Evolutionary conservation across 2,797 vertebrate species (phyloP).

Genomic region (Falco cherrug): DNA sequence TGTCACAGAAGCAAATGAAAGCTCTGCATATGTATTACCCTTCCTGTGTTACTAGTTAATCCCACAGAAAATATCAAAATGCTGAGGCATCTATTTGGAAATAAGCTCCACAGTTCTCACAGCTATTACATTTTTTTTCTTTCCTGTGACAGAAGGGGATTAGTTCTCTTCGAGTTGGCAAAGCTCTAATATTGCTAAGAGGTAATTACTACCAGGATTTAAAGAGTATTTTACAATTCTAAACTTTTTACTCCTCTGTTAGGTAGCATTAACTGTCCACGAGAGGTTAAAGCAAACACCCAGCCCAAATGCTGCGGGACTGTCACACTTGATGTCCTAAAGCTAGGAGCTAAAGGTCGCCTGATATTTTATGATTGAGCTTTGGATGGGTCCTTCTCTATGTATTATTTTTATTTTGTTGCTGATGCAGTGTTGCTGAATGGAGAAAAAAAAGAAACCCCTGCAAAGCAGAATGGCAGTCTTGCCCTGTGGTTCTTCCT

Average conservation of each 20-base stretch:
- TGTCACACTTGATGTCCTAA: not conserved
- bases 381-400: not conserved
- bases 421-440: not conserved
- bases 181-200: not conserved
- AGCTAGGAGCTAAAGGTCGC: not conserved
- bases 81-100: constrained; percentile 60
- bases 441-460: not conserved
- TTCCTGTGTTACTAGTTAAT: constrained; percentile 52
- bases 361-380: not conserved
- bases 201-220: not conserved
- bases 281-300: not conserved
- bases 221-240: not conserved
- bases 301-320: not conserved
- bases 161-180: constrained; percentile 8
- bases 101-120: constrained; percentile 12
- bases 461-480: not conserved
- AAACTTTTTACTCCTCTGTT: not conserved
- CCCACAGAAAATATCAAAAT: constrained; percentile 55
- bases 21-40: constrained; percentile 47
- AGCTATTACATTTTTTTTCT: constrained; percentile 26
- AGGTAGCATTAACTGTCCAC: not conserved
- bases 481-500: not conserved
- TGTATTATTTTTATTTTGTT: not conserved
- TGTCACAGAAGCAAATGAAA: constrained; percentile 50
- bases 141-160: not conserved